Evolutionary conservation across 2,888 invertebrate genomes (phyloP).

Genomic region (Oconnorella tubifera): DNA sequence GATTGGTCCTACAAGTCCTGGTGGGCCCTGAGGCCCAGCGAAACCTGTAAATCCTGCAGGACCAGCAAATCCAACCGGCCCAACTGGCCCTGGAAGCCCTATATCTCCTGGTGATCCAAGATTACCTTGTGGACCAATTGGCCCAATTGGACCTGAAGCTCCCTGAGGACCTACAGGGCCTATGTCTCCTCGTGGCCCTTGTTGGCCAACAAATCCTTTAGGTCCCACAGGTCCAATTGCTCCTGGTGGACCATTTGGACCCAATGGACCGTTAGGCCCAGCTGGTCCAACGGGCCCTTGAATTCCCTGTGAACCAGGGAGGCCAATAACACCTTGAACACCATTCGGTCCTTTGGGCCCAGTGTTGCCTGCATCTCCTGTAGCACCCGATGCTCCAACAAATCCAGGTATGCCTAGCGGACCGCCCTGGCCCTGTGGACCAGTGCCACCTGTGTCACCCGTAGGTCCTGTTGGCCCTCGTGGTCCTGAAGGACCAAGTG

Average conservation of each 20-base stretch:
- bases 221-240: conserved; percentile 17
- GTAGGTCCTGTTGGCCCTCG: conserved; percentile 15
- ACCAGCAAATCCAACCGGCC: conserved; percentile 23
- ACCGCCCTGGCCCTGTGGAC: conserved; percentile 14
- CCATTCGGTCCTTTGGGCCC: conserved; percentile 37
- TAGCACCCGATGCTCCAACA: conserved; percentile 55
- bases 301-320: conserved; percentile 12
- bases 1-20: conserved; percentile 7
- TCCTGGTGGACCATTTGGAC: conserved; percentile 23
- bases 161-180: conserved; percentile 59
- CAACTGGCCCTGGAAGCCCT: conserved; percentile 10
- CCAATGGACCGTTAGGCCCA: conserved; percentile 14
- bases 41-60: conserved; percentile 60
- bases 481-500: conserved; percentile 14
- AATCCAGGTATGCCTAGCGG: not conserved
- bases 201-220: conserved; percentile 14
- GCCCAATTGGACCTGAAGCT: conserved; percentile 38
- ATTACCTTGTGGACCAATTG: conserved; percentile 33
- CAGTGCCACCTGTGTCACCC: conserved; percentile 21
- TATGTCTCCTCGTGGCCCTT: conserved; percentile 7
- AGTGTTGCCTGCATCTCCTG: conserved; percentile 54
- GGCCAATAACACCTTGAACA: not conserved
- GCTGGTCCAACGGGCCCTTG: conserved; percentile 25
- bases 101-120: conserved; percentile 22
- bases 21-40: conserved; percentile 16